phyloP scores from a whole-genome alignment of 1,140 invertebrate genomes.

The Euwallacea fornicatus region DNA sequence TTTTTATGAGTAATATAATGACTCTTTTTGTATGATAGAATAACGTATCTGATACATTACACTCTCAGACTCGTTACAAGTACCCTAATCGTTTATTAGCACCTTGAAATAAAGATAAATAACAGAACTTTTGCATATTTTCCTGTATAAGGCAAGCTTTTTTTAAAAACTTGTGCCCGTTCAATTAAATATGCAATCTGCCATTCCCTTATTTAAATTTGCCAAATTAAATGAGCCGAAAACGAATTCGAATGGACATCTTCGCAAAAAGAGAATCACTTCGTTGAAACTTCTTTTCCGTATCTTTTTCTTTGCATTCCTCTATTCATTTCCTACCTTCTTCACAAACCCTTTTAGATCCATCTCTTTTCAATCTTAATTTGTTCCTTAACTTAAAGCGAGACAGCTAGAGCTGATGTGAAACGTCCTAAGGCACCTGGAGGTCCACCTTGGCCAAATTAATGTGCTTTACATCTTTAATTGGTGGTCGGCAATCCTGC shows the following conservation, averaged over 20 bases:
- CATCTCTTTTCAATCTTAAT: constrained; percentile 1
- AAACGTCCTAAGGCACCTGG: constrained; percentile 12
- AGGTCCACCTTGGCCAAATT: constrained; percentile 53
- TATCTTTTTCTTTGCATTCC: constrained; percentile 32
- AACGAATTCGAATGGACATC: constrained; percentile 32
- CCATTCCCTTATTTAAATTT: constrained; percentile 45
- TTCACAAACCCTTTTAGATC: constrained; percentile 12
- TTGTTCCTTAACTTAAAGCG: constrained; percentile 3
- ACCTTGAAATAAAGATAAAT: no score
- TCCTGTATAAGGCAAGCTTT: no score
- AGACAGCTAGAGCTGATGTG: background rate
- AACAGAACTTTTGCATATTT: no score
- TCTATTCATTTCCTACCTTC: constrained; percentile 9
- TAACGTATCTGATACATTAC: no score
- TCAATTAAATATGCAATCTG: constrained; percentile 39
- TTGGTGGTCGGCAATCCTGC: constrained; percentile 53
- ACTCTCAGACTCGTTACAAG: no score
- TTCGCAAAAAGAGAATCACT: constrained; percentile 30
- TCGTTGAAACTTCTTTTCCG: constrained; percentile 38
- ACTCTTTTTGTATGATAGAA: no score
- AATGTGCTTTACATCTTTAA: constrained; percentile 56
- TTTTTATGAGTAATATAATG: no score
- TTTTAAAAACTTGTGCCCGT: background rate
- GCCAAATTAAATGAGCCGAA: constrained; percentile 43
- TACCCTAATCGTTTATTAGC: no score